phyloP scores from a whole-genome alignment of 2,888 invertebrate species.

The Microchrysa polita region DNA sequence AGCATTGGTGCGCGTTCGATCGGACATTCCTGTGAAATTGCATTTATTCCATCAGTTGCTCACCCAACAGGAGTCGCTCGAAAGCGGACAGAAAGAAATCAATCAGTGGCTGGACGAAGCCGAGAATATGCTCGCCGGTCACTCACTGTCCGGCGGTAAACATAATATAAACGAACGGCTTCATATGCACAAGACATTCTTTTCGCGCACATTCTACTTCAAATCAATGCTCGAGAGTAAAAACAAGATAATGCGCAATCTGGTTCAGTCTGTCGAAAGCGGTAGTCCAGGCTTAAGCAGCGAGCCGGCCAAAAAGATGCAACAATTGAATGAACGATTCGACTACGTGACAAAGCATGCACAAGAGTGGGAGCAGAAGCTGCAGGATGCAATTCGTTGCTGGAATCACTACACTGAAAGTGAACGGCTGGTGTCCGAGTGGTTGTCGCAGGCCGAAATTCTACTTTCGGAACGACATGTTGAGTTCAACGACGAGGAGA shows the following conservation, averaged over 20 bases:
- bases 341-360: constrained; percentile 79
- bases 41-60: constrained; percentile 84
- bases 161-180: constrained; percentile 79
- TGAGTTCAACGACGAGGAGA: constrained; percentile 83
- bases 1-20: constrained; percentile 83
- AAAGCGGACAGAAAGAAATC: constrained; percentile 87
- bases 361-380: constrained; percentile 79
- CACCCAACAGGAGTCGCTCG: constrained; percentile 89
- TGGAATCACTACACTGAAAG: constrained; percentile 87
- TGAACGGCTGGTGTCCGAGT: constrained; percentile 82
- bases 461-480: constrained; percentile 81
- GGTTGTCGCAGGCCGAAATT: constrained; percentile 86
- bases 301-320: constrained; percentile 73
- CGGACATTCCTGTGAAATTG: constrained; percentile 82
- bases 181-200: constrained; percentile 85
- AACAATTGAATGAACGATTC: constrained; percentile 85
- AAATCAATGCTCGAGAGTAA: constrained; percentile 94
- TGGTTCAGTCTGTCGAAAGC: constrained; percentile 80
- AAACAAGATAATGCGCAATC: constrained; percentile 90
- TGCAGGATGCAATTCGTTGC: constrained; percentile 80
- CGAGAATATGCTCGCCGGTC: constrained; percentile 74
- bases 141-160: constrained; percentile 71
- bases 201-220: constrained; percentile 89
- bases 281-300: constrained; percentile 80
- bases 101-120: constrained; percentile 87